A percentile compares a stretch with the other conserved stretches of the same genome.
Conservation (phyloP, 2,888 invertebrate species). For the Escarpia spicata region DNA sequence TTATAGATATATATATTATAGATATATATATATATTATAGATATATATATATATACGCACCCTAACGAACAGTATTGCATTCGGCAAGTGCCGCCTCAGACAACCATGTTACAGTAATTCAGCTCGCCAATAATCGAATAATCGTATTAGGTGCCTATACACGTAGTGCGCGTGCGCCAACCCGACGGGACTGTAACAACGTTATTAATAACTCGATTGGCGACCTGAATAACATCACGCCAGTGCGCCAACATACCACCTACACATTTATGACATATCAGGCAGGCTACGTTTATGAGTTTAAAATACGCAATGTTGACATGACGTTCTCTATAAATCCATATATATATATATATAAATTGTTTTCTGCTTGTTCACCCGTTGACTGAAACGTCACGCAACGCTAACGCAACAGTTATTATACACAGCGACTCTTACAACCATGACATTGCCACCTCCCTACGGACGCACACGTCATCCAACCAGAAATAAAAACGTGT, state of each 20-base stretch:
- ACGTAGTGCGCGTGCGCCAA: not conserved
- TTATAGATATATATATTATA: too few relatives aligned
- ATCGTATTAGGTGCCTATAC: not conserved
- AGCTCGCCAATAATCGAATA: not conserved
- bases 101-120: not conserved
- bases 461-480: not conserved
- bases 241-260: not conserved
- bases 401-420: not conserved
- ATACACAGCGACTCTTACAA: not conserved
- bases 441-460: not conserved
- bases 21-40: too few relatives aligned
- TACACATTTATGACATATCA: not conserved
- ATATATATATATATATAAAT: too few relatives aligned
- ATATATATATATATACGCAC: not conserved
- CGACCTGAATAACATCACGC: conserved; percentile 8
- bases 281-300: too few relatives aligned
- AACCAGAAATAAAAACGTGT: not conserved
- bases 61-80: not conserved
- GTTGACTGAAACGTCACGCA: not conserved
- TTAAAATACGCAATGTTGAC: too few relatives aligned
- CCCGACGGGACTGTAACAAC: not conserved
- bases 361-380: not conserved
- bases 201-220: not conserved
- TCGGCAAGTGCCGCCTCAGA: not conserved
- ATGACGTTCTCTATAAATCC: too few relatives aligned